A percentile compares a stretch with the other conserved stretches of the same genome.
Evolutionary conservation across 2,888 invertebrate species (phyloP).

Genomic region (Drosophila sordidula): DNA sequence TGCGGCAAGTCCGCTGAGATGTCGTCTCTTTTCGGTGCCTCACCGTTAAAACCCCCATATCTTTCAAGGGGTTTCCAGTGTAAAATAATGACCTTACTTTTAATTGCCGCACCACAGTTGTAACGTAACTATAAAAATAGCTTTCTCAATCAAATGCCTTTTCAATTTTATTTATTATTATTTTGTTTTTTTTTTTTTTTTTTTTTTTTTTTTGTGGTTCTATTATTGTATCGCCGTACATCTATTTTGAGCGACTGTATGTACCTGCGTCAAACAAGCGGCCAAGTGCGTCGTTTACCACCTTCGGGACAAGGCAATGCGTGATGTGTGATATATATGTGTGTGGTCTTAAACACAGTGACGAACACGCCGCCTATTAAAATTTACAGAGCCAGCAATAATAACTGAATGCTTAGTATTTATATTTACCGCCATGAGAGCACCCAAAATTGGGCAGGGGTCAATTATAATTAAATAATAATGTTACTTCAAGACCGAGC

Average conservation of each 20-base stretch:
- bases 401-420: background rate
- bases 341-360: conserved; percentile 1
- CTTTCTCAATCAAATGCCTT: conserved; percentile 2
- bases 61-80: conserved; percentile 1
- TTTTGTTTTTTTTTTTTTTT: background rate
- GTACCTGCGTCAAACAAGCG: conserved; percentile 41
- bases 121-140: conserved; percentile 47
- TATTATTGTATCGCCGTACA: conserved; percentile 42
- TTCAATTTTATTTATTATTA: too few species aligned
- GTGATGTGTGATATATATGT: conserved; percentile 18
- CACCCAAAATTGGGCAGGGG: too few species aligned
- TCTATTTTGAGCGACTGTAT: conserved; percentile 49
- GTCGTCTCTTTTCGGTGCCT: background rate
- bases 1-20: background rate
- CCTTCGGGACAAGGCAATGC: conserved; percentile 10
- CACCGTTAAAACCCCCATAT: background rate
- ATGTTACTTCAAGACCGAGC: too few species aligned
- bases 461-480: too few species aligned
- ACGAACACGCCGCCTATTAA: conserved; percentile 10
- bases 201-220: conserved; percentile 1
- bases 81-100: conserved; percentile 24
- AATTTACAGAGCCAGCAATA: background rate
- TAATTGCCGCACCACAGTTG: conserved; percentile 29
- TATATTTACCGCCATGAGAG: background rate
- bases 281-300: conserved; percentile 32